Evolutionary conservation across 2,888 invertebrate genomes (phyloP).

Genomic region (Hofmannophila pseudospretella): DNA sequence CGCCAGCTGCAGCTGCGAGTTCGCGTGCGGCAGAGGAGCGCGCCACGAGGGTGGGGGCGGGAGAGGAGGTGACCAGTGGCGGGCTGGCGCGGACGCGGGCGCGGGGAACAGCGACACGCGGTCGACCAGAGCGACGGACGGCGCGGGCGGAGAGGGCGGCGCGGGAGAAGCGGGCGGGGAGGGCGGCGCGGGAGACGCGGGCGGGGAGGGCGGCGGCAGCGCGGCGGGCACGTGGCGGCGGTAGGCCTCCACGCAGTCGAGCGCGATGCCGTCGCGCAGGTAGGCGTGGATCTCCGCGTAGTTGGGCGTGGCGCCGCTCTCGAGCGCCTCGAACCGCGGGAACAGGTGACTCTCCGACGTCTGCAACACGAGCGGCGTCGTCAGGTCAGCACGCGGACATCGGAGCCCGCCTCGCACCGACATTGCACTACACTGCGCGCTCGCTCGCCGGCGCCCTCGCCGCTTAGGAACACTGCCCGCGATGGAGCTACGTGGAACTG

Average conservation of each 20-base stretch:
- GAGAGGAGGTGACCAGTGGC: not conserved
- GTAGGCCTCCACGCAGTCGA: conserved; percentile 59
- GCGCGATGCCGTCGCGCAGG: conserved; percentile 61
- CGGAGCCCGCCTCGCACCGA: conserved; percentile 1
- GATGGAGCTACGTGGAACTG: too few species aligned
- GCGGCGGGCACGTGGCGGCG: conserved; percentile 53
- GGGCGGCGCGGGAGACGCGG: too few species aligned
- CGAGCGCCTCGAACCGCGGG: conserved; percentile 74
- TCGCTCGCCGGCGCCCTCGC: too few species aligned
- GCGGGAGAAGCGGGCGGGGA: too few species aligned
- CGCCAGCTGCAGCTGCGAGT: too few species aligned
- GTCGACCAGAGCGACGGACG: too few species aligned
- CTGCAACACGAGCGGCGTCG: conserved; percentile 42
- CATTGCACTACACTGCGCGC: too few species aligned
- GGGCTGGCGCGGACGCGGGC: not conserved
- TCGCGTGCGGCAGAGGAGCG: not conserved
- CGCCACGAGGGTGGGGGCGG: too few species aligned
- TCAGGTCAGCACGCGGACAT: not conserved
- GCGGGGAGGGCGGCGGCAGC: conserved; percentile 10
- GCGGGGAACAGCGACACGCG: too few species aligned
- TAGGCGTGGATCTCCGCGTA: conserved; percentile 54
- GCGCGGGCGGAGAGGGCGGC: too few species aligned
- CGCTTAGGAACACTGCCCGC: too few species aligned
- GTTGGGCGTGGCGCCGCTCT: conserved; percentile 64
- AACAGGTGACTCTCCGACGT: conserved; percentile 62